Evolutionary conservation across 1,140 invertebrate species (phyloP).

Genomic region (Tetramorium alpestre): DNA sequence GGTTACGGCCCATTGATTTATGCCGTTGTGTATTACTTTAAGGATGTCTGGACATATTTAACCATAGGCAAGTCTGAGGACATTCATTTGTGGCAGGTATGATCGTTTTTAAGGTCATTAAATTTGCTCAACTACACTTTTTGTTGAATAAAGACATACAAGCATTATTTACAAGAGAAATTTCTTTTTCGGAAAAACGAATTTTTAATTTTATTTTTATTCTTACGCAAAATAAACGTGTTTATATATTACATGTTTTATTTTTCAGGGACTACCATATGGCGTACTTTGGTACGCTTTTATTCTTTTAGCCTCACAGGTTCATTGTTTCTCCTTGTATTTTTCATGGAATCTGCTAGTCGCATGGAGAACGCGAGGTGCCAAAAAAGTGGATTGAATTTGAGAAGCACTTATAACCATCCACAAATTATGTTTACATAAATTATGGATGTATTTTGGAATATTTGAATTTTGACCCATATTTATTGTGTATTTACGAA

Average conservation of each 20-base stretch:
- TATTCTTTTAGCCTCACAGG: slow-evolving; percentile 94
- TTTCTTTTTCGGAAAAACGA: background rate
- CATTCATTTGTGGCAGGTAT: slow-evolving; percentile 93
- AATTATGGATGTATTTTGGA: slow-evolving; percentile 18
- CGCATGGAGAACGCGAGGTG: slow-evolving; percentile 93
- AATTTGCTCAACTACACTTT: background rate
- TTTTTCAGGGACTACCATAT: slow-evolving; percentile 93
- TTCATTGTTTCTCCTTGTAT: slow-evolving; percentile 96
- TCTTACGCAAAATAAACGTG: background rate
- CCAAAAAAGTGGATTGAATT: slow-evolving; percentile 85
- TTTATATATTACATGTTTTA: slow-evolving; percentile 2
- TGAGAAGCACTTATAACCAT: background rate
- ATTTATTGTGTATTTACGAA: slow-evolving; percentile 18
- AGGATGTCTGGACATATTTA: slow-evolving; percentile 93
- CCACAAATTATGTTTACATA: slow-evolving; percentile 19
- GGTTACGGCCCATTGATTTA: slow-evolving; percentile 94
- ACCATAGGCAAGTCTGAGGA: slow-evolving; percentile 89
- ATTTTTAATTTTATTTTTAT: background rate
- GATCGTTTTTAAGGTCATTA: background rate
- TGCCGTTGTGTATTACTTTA: slow-evolving; percentile 92
- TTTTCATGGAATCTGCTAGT: slow-evolving; percentile 95
- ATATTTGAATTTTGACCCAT: background rate
- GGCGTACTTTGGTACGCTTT: slow-evolving; percentile 98
- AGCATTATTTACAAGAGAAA: background rate
- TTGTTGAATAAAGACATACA: background rate